Evolutionary conservation across 2,888 invertebrate species (phyloP), one percentile per base, ranked within the genome.

Genomic region (Pocota personata): DNA sequence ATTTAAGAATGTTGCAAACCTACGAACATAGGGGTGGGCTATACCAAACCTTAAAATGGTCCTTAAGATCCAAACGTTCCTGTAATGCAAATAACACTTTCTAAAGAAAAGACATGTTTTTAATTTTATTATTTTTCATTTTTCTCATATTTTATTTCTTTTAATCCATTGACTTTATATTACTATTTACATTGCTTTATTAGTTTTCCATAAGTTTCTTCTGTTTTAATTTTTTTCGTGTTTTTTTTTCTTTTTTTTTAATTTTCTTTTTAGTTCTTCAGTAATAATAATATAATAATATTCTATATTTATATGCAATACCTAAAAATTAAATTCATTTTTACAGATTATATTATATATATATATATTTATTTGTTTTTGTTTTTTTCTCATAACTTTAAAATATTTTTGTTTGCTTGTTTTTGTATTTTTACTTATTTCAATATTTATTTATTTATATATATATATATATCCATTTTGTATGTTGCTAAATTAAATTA

Each of bases 341-440:
- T 87, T 87, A 88, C 87, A 87, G 82, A 82, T 87, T 87, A 87
- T 82, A 66, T 84, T 86, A 87, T 86, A 72, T 79, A 66, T 71
- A 69, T 46, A 79, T 79, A 62, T 79, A 57, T 64, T 27, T 64
- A 19, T 77, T n/a, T n/a, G n/a, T n/a, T n/a, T n/a, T n/a, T n/a
- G n/a, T n/a, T 77, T 84, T 87, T 64, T 73, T 58, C 24, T 75
- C 60, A 79, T 87, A 87, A 87, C 82, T 73, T 88, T 80, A 87
- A 87, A 86, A 79, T 87, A 82, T 82, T 78, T 86, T 52, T 82
- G 69, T 76, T 77, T 87, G 57, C 66, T 66, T 86, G 58, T 82
- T 75, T 69, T 79, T 72, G 91, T 76, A 69, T 64, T 91, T 91
- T 91, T 90, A 91, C 91, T 92, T 92, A 30, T 52, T 66, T 73